A percentile compares a stretch with the other conserved stretches of the same genome.
Conservation (phyloP, 2,797 vertebrate species). For the Valencia hispanica region DNA sequence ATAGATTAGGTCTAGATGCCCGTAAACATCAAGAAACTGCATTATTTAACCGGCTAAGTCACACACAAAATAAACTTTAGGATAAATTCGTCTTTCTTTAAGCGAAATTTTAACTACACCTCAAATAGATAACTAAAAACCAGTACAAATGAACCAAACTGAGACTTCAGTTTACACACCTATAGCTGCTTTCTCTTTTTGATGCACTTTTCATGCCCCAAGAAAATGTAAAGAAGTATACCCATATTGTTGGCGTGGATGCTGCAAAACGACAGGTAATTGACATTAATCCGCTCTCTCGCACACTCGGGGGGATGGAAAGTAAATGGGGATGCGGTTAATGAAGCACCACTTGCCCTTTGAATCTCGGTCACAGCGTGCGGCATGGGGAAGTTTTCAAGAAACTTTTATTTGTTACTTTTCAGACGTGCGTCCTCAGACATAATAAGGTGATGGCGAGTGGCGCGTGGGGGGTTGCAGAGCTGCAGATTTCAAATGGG, state of each 20-base stretch:
- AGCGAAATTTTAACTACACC: not conserved
- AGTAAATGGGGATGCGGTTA: slow-evolving; percentile 75
- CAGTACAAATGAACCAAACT: not conserved
- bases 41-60: not conserved
- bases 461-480: rapidly evolving
- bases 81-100: not conserved
- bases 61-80: not conserved
- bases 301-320: slow-evolving; percentile 68
- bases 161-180: not conserved
- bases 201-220: not conserved
- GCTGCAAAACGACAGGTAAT: slow-evolving; percentile 76
- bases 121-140: not conserved
- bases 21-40: not conserved
- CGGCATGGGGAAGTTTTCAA: slow-evolving; percentile 61
- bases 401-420: slow-evolving; percentile 61
- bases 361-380: slow-evolving; percentile 73
- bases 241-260: slow-evolving; percentile 52
- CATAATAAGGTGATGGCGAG: not conserved
- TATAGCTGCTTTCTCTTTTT: not conserved
- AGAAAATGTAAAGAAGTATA: slow-evolving; percentile 4
- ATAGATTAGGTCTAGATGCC: slow-evolving; percentile 19
- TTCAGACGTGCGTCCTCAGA: slow-evolving; percentile 29
- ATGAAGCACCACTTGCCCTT: slow-evolving; percentile 81
- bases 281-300: slow-evolving; percentile 78
- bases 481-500: not conserved